Evolutionary conservation across 2,888 invertebrate genomes (phyloP), one percentile per base, ranked within the genome.

Genomic region (Platycnemis pennipes): DNA sequence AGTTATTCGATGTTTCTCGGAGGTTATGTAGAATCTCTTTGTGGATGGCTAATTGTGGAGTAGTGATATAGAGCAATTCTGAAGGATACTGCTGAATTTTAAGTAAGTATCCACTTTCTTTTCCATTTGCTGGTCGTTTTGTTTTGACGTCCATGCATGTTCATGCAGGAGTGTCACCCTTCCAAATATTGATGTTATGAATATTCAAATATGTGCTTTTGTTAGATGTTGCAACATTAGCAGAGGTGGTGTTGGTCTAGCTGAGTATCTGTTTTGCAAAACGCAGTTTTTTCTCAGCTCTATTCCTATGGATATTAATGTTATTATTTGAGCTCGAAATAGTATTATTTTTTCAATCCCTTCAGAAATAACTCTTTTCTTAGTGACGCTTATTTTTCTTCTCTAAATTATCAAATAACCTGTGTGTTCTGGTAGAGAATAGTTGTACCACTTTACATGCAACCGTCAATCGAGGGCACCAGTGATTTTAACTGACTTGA

Each of bases 41-140:
- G 91, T 91, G 91, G 91, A 91, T 91, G 91, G 91, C 63, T 56
- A 91, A 45, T 69, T n/a, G 91, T 91, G 91, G 69, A 91, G 26
- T 63, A 91, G 91, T 91, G 91, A 26, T 63, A 44, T 37, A 91
- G 91, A 91, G 63, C 37, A 91, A 91, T 63, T 69, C 56, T n/a
- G 91, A 63, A 91, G 91, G 91, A 91, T 91, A 91, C 63, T 16
- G n/a, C 45, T 44, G 63, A 69, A 56, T 44, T 63, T 37, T 63
- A 63, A 42, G 91, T 91, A 44, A 91, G 91, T 53, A 56, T 7
- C n/a, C n/a, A 63, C 19, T 69, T 44, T 91, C n/a, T 63, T 91
- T 11, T 53, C 44, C 3, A 22, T 1, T 91, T 44, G 42, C 2
- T 2, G 11, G 63, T 26, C 44, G 56, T 44, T 44, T 63, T 56